These are phyloP conservation scores for Athalia cordata DNA, from an alignment of 2,888 invertebrate genomes.

Conservation along the genomic window DNA sequence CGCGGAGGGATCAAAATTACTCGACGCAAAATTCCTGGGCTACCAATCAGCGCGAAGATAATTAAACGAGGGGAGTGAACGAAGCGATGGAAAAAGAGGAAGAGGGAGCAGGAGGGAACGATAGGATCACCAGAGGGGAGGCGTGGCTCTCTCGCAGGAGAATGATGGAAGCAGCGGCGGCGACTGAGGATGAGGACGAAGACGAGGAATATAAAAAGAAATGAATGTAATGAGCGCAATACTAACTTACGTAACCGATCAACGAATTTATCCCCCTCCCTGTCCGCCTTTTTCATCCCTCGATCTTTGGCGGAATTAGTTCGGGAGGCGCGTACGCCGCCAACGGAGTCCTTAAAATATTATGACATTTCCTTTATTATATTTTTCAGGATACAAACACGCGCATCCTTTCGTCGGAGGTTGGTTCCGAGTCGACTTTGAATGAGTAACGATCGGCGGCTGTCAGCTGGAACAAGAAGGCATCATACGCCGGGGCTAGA, in stretches of 20 bases:
- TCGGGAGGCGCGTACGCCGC: background rate
- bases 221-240: slow-evolving; percentile 50
- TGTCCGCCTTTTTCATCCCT: background rate
- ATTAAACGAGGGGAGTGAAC: slow-evolving; percentile 69
- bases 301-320: background rate
- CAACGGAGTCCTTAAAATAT: background rate
- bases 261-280: background rate
- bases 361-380: slow-evolving; percentile 28
- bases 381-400: slow-evolving; percentile 1
- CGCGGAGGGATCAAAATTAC: slow-evolving; percentile 70
- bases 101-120: slow-evolving; percentile 54
- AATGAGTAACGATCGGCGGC: slow-evolving; percentile 42
- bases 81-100: slow-evolving; percentile 49
- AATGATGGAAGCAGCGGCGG: slow-evolving; percentile 68
- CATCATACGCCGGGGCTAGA: too few species aligned
- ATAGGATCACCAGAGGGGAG: slow-evolving; percentile 70
- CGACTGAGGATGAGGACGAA: slow-evolving; percentile 52
- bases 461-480: slow-evolving; percentile 25
- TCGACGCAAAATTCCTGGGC: slow-evolving; percentile 70
- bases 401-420: slow-evolving; percentile 20
- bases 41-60: slow-evolving; percentile 72
- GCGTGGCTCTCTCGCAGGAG: slow-evolving; percentile 65
- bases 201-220: slow-evolving; percentile 52
- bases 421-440: slow-evolving; percentile 34
- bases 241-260: slow-evolving; percentile 20